Evolutionary conservation across 2,797 vertebrate genomes (phyloP).

Genomic region (Oreochromis mossambicus): DNA sequence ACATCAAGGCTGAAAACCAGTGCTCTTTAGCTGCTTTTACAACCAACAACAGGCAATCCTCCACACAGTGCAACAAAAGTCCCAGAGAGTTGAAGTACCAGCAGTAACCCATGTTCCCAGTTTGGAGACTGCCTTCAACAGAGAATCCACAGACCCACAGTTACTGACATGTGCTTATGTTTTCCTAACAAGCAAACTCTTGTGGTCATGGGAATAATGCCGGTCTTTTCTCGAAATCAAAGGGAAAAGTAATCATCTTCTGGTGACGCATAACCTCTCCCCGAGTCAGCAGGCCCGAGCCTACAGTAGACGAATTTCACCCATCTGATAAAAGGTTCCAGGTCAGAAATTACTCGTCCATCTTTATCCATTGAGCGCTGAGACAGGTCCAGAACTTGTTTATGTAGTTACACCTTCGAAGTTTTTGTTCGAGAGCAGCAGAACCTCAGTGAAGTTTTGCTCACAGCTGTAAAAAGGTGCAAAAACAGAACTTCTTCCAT

Average conservation of each 20-base stretch:
- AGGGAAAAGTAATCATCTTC: neutral
- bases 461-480: neutral
- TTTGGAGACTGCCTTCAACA: neutral
- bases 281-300: neutral
- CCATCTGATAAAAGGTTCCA: neutral
- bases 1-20: neutral
- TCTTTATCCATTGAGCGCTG: neutral
- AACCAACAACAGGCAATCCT: neutral
- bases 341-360: neutral
- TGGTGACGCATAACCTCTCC: neutral
- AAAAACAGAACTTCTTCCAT: neutral
- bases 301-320: accelerated
- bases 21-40: neutral
- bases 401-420: accelerated
- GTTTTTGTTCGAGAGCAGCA: neutral
- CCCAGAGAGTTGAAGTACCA: neutral
- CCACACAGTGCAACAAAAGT: neutral
- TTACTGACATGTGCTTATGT: neutral
- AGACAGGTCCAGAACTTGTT: accelerated
- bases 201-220: neutral
- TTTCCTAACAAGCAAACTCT: neutral
- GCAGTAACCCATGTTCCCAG: neutral
- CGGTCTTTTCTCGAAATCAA: accelerated
- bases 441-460: neutral
- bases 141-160: accelerated